Conservation (phyloP, 2,888 invertebrate species). For the Tanytarsus gracilentus region DNA sequence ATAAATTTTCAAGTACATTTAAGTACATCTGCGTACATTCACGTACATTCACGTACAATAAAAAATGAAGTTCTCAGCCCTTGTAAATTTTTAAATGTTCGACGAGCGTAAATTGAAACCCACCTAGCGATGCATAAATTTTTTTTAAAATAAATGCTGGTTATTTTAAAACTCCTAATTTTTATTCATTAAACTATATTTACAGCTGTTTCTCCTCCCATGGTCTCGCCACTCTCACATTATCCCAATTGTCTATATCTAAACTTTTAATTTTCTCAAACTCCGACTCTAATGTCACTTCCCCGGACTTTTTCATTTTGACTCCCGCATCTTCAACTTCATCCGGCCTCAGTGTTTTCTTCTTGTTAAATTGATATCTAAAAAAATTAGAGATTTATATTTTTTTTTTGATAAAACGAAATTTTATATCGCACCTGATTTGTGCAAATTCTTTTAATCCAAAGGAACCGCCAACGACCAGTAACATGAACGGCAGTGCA, state of each 20-base stretch:
- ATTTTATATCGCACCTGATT: constrained; percentile 48
- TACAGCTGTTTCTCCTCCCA: constrained; percentile 62
- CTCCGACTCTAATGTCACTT: constrained; percentile 63
- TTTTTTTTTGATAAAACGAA: constrained; percentile 20
- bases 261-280: constrained; percentile 63
- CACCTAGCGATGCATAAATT: too few species aligned
- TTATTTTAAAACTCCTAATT: too few species aligned
- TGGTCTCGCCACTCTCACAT: constrained; percentile 73
- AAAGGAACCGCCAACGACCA: constrained; percentile 69
- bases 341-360: constrained; percentile 50
- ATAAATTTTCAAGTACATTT: too few species aligned
- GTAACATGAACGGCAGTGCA: constrained; percentile 63
- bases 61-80: too few species aligned
- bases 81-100: too few species aligned
- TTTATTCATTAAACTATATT: too few species aligned
- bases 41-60: too few species aligned
- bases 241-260: constrained; percentile 77
- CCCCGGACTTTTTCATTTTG: constrained; percentile 52
- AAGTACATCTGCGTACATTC: too few species aligned
- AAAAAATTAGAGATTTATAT: constrained; percentile 30
- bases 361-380: constrained; percentile 53
- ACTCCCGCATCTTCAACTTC: constrained; percentile 60
- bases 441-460: constrained; percentile 64
- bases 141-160: too few species aligned
- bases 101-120: too few species aligned